Percentiles rank a stretch among this genome's conserved stretches.
These are phyloP conservation scores for Latheticus oryzae DNA, from an alignment of 2,888 invertebrate species.

Conservation along the genomic window DNA sequence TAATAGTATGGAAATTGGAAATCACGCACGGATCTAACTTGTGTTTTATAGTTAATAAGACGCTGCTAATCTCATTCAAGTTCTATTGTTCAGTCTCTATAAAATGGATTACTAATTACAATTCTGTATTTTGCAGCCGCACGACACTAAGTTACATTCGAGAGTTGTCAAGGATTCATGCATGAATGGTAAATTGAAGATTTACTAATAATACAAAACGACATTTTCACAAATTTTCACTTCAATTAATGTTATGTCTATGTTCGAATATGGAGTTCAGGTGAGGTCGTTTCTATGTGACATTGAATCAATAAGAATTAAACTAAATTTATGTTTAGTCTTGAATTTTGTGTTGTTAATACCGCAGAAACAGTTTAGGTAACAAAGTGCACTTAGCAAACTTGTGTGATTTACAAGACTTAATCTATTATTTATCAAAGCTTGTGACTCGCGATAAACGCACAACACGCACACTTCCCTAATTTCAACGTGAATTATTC, in stretches of 20 bases:
- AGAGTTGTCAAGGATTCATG: constrained; percentile 32
- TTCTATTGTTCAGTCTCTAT: constrained; percentile 57
- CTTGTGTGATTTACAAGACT: constrained; percentile 56
- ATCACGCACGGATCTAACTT: constrained; percentile 62
- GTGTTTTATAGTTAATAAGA: constrained; percentile 63
- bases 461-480: constrained; percentile 57
- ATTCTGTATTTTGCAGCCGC: constrained; percentile 48
- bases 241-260: constrained; percentile 13
- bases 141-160: constrained; percentile 40
- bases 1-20: constrained; percentile 66
- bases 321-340: too few species aligned
- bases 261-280: background rate
- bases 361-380: constrained; percentile 37
- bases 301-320: background rate
- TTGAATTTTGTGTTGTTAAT: too few species aligned
- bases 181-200: too few species aligned
- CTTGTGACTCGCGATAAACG: constrained; percentile 60
- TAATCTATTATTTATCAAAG: constrained; percentile 64
- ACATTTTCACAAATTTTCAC: constrained; percentile 1
- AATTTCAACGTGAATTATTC: constrained; percentile 60
- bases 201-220: too few species aligned
- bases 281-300: background rate
- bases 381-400: constrained; percentile 45
- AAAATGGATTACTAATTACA: constrained; percentile 61
- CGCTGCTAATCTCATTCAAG: constrained; percentile 60